These are phyloP conservation scores for Dipodomys spectabilis DNA, from an alignment of 2,113 vertebrate genomes.

Conservation along the genomic window DNA sequence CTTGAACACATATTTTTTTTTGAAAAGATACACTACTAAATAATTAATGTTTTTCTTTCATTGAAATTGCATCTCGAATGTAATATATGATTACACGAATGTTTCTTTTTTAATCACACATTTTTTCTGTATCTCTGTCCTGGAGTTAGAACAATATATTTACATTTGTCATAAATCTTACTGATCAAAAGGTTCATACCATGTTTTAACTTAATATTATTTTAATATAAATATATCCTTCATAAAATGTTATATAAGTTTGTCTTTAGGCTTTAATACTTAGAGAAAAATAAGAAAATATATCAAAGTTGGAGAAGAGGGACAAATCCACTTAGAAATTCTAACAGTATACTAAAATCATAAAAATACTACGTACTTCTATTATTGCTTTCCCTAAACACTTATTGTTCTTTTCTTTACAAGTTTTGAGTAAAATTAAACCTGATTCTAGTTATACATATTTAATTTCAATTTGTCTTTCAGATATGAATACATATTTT, in stretches of 20 bases:
- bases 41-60: conserved; percentile 25
- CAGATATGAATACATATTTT: no score
- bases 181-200: background rate
- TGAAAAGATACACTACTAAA: background rate
- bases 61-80: background rate
- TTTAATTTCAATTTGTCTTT: background rate
- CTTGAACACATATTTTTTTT: background rate
- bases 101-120: background rate
- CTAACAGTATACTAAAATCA: no score
- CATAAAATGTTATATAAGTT: background rate
- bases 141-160: background rate
- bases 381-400: background rate
- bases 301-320: background rate
- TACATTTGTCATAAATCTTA: background rate
- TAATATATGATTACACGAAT: conserved; percentile 12
- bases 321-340: background rate
- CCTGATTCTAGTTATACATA: background rate
- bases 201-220: background rate
- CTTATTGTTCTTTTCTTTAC: background rate
- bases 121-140: background rate
- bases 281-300: background rate
- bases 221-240: background rate
- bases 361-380: background rate
- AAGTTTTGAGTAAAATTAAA: background rate
- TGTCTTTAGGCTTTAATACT: background rate